Conservation (phyloP, 2,888 invertebrate species). For the Syrista parreyssii region DNA sequence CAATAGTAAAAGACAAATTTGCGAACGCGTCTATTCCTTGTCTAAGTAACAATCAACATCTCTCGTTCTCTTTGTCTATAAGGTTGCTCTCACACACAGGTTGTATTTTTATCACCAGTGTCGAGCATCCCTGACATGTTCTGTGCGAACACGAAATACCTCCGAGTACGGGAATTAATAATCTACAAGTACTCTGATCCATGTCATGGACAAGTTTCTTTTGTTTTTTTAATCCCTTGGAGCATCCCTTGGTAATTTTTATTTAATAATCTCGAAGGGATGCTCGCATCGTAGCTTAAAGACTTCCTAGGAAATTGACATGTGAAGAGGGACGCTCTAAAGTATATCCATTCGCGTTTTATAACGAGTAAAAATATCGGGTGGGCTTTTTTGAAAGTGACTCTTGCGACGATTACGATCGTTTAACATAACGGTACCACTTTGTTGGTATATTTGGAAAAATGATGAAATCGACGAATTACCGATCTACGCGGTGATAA, state of each 20-base stretch:
- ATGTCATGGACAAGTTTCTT: constrained; percentile 2
- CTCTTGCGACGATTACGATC: neutral
- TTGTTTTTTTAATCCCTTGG: constrained; percentile 1
- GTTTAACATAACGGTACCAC: neutral
- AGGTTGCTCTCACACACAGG: constrained; percentile 35
- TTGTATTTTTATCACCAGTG: constrained; percentile 33
- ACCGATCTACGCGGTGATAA: neutral
- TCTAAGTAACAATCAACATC: constrained; percentile 44
- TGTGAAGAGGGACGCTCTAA: constrained; percentile 49
- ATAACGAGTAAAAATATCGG: constrained; percentile 35
- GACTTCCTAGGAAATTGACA: constrained; percentile 59
- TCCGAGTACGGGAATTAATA: constrained; percentile 14
- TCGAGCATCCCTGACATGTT: constrained; percentile 17
- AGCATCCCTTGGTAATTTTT: neutral
- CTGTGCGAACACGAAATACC: constrained; percentile 39
- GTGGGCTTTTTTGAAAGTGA: neutral
- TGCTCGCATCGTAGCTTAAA: constrained; percentile 26
- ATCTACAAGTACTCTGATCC: neutral
- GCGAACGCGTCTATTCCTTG: constrained; percentile 44
- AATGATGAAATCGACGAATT: too few relatives aligned
- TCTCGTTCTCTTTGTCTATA: constrained; percentile 26
- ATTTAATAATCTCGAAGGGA: neutral
- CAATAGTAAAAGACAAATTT: constrained; percentile 26
- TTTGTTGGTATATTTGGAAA: neutral
- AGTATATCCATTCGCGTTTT: constrained; percentile 32